A percentile compares a stretch with the other conserved stretches of the same genome.
Evolutionary conservation across 2,113 vertebrate species (phyloP).

Genomic region (Conger conger): DNA sequence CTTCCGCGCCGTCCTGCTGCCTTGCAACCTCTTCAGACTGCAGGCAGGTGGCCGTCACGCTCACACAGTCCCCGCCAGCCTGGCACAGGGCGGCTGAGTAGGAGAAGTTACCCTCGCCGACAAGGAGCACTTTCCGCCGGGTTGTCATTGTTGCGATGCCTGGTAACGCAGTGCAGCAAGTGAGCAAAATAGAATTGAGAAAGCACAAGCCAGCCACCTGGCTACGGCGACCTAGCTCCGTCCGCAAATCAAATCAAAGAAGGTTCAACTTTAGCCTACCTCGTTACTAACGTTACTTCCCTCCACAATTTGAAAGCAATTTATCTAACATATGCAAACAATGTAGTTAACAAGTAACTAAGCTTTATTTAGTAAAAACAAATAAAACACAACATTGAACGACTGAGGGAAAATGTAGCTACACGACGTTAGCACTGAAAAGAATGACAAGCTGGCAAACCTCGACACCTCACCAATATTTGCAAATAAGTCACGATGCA

Average conservation of each 20-base stretch:
- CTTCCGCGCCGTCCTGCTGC: constrained; percentile 53
- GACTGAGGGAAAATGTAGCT: too few species aligned
- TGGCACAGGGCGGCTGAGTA: constrained; percentile 75
- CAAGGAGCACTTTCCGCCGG: constrained; percentile 67
- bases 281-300: neutral
- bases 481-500: neutral
- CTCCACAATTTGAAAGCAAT: too few species aligned
- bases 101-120: constrained; percentile 94
- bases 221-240: neutral
- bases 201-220: neutral
- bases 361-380: too few species aligned
- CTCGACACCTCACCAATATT: neutral
- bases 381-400: too few species aligned
- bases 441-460: neutral
- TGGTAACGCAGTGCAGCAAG: neutral
- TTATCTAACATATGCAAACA: neutral
- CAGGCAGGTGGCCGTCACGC: constrained; percentile 79
- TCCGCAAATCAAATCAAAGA: neutral
- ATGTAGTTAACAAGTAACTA: neutral
- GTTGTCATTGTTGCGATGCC: constrained; percentile 42
- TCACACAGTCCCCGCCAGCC: constrained; percentile 7
- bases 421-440: too few species aligned
- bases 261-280: neutral
- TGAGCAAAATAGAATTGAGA: neutral
- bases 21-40: constrained; percentile 63